Base-by-base conservation (phyloP, 2,888 invertebrate genomes). In the Steromphala cineraria region DNA sequence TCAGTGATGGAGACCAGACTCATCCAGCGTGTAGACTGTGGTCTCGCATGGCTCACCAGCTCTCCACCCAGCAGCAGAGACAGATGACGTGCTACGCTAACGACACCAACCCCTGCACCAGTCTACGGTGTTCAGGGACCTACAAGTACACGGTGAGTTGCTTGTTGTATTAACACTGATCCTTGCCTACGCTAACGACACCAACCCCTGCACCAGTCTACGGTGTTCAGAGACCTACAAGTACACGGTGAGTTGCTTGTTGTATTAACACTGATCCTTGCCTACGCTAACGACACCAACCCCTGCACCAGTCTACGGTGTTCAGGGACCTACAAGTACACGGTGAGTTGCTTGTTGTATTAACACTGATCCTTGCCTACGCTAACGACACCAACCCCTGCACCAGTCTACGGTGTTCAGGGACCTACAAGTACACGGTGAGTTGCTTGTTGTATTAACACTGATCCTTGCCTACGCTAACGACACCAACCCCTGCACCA, bases 11-110 rank as follows among this genome's bases (percentile, higher is more conserved):
- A 2, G 55, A 53, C 15, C 40, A 79, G 21, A 46, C 46, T 46
- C 79, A 81, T 15, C 31, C 80, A 24, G 83, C 84, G 2, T 87
- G 87, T 67, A 53, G 79, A n/a, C 81, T 84, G 67, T 87, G 86
- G 86, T 81, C 81, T 2, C 62, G 79, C n/a, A 52, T 84, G 28
- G 86, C 87, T 0, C 31, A 78, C 15, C 83, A 85, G 75, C 55
- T 87, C 67, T 84, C 87, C 13, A 53, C 53, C 53, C 78, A 75
- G 53, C 78, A 52, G 13, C 24, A 62, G 19, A 67, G 53, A 15
- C 80, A 82, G 56, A 80, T 80, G 71, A 53, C 52, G 17, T 82
- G 82, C 40, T 28, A 17, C 3, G 24, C 74, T 17, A 77, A 62
- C 40, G 21, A 40, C 8, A 75, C 75, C 8, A 24, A 79, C 31